Evolutionary conservation across 2,113 vertebrate species (phyloP), one percentile per base, ranked within the genome.

Genomic region (Corythoichthys intestinalis): DNA sequence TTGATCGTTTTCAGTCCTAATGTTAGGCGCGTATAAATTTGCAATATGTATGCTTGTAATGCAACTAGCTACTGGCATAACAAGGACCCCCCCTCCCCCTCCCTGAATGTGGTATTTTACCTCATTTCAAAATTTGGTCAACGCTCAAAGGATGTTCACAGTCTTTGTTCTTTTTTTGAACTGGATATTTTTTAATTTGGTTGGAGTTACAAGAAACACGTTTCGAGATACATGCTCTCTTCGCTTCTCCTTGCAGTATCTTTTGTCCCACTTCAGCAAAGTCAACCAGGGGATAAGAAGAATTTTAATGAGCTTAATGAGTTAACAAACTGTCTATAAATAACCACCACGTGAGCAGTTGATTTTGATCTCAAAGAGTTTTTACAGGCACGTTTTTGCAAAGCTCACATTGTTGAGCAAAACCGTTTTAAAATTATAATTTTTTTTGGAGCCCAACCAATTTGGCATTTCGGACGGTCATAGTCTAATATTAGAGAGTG

Each of bases 11-110:
- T 37, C 0, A 9, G 14, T 62, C 15, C 37, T 65, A 60, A 66
- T 70, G 41, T 70, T 28, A 52, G 54, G 46, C 15, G 20, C 2
- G 63, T 79, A 67, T 75, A 75, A 75, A 65, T 79, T 35, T 66
- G 52, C 4, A 28, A 34, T 79, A 50, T 73, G 41, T 74, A 70
- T 79, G 69, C 46, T 39, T 46, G 34, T 48, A 15, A 44, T 28
- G 57, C 39, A 68, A 47, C n/a, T 37, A 5, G n/a, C 28, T 49
- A 11, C 37, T 2, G 10, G 14, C 56, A 38, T 37, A 46, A 41
- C n/a, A 56, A 34, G 17, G 44, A 38, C 20, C 20, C 20, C 20
- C 20, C 20, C 20, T 28, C 20, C 20, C 20, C 20, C 20, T n/a
- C 39, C 13, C 2, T 49, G 54, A 34, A 61, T 13, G 59, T 12